These are phyloP conservation scores for Drosophila anomelani DNA, from an alignment of 2,888 invertebrate genomes.

Conservation along the genomic window DNA sequence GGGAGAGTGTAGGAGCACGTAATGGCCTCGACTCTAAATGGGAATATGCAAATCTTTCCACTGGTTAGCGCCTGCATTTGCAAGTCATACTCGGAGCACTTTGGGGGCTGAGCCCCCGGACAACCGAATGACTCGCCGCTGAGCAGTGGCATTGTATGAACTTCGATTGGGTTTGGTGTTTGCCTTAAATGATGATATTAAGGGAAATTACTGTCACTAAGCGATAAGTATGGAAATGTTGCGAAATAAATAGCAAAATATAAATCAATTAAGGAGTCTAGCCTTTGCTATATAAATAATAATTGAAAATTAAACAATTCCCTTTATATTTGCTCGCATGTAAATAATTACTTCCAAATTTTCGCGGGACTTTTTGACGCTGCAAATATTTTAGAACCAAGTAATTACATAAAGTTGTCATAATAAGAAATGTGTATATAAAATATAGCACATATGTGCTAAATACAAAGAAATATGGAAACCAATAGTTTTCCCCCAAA, in stretches of 20 bases:
- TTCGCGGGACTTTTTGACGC: constrained; percentile 3
- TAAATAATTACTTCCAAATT: constrained; percentile 54
- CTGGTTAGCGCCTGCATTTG: constrained; percentile 52
- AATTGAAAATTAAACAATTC: neutral
- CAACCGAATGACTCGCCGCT: constrained; percentile 28
- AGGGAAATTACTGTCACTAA: neutral
- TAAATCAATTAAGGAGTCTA: neutral
- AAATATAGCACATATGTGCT: too few species aligned
- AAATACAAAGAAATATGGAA: too few species aligned
- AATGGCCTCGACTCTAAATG: constrained; percentile 38
- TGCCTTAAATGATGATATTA: constrained; percentile 4
- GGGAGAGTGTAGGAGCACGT: neutral
- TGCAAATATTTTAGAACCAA: neutral
- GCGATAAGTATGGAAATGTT: neutral
- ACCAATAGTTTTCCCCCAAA: neutral
- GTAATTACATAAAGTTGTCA: neutral
- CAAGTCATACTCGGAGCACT: constrained; percentile 42
- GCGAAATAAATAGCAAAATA: neutral
- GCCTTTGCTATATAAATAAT: neutral
- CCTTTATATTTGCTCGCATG: constrained; percentile 28
- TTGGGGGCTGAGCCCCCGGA: constrained; percentile 4
- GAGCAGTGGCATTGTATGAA: neutral
- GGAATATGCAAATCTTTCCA: constrained; percentile 46
- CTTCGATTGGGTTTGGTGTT: constrained; percentile 6
- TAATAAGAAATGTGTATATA: neutral